phyloP scores from a whole-genome alignment of 2,797 vertebrate genomes.

The Scolopax rusticola region DNA sequence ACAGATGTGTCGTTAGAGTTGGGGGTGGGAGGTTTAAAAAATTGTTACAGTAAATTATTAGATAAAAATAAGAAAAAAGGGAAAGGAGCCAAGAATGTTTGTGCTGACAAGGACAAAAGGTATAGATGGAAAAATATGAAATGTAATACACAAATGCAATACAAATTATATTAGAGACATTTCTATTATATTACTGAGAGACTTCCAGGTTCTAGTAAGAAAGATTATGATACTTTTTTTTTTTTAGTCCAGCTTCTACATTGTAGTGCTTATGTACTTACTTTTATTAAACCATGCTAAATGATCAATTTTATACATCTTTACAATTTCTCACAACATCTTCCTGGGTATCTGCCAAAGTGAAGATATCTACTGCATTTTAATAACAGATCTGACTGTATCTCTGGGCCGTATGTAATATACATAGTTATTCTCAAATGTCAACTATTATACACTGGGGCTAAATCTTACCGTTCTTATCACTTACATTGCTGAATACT shows the following conservation, averaged over 20 bases:
- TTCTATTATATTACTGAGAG: neutral
- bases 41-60: neutral
- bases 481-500: neutral
- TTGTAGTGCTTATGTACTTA: neutral
- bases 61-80: neutral
- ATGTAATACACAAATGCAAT: slow-evolving; percentile 32
- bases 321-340: neutral
- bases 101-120: slow-evolving; percentile 46
- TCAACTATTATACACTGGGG: neutral
- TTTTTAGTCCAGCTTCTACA: neutral
- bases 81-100: neutral
- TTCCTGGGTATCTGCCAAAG: neutral
- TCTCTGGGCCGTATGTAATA: neutral
- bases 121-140: neutral
- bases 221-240: neutral
- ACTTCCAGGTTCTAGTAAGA: neutral
- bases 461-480: neutral
- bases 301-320: neutral
- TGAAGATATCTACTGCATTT: neutral
- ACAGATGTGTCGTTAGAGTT: neutral
- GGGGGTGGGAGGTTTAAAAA: neutral
- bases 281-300: neutral
- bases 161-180: slow-evolving; percentile 37
- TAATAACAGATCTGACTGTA: neutral
- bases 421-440: neutral